Evolutionary conservation across 2,888 invertebrate species (phyloP), one percentile per base, ranked within the genome.

Genomic region (Trachelus stipa): DNA sequence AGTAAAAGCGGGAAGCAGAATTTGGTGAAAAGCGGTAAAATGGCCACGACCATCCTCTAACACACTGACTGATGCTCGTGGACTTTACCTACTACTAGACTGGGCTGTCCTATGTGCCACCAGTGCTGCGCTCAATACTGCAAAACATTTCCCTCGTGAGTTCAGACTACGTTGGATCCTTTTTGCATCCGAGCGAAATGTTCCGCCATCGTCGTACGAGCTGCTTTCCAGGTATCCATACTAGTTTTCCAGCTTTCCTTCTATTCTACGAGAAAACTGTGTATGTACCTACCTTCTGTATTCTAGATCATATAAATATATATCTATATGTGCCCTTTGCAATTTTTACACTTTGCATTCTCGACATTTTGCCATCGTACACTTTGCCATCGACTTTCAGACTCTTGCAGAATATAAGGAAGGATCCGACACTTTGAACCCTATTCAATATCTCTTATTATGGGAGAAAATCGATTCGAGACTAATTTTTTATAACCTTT

Each of bases 131-230:
- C 84, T 88, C 87, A 79, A 87, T 87, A 86, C 86, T 85, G 84
- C 83, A 83, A 88, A 88, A 87, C 86, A 88, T 85, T 85, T 85
- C 85, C 86, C 88, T 81, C 81, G 81, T 81, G 84, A 76, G 79
- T 83, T 81, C 82, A 34, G 56, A 77, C 78, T 77, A 75, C 76
- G 75, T 74, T 68, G 82, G 82, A 78, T 81, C 84, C 84, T 85
- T 85, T 85, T 83, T 83, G 79, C 83, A 78, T 85, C 81, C 82
- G 81, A 82, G 79, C 85, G 82, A 83, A 82, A 82, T 73, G 78
- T 76, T 78, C 79, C 81, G 56, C 9, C 56, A 9, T 23, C 56
- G 56, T 56, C 56, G 23, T 56, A 56, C 56, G 23, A 56, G 56
- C 56, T 56, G 40, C 40, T 56, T 56, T 56, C 9, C 56, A 56